Conservation (phyloP, 37 sponge, comb jelly and placozoan species). For the Bolinopsis microptera region DNA sequence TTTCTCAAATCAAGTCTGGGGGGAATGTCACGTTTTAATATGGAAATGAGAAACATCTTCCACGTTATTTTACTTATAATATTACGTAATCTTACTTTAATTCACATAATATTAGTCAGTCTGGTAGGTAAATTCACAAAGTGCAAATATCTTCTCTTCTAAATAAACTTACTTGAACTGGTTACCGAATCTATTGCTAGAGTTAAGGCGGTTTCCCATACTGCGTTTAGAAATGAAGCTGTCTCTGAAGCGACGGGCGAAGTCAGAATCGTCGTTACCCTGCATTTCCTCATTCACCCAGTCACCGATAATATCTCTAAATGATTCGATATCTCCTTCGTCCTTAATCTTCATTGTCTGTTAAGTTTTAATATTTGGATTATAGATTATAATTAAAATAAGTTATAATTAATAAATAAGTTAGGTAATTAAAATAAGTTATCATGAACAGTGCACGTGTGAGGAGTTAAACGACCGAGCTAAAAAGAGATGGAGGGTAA, state of each 20-base stretch:
- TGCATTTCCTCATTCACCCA: conserved; percentile 1
- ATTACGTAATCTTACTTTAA: no score
- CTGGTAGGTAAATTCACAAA: not conserved
- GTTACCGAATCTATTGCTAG: not conserved
- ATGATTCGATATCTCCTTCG: conserved; percentile 26
- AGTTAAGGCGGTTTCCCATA: not conserved
- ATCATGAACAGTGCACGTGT: no score
- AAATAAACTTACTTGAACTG: conserved; percentile 3
- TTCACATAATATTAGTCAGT: no score
- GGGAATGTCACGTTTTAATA: not conserved
- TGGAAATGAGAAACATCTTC: no score
- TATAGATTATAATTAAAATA: no score
- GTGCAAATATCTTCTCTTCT: not conserved
- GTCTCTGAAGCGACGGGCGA: conserved; percentile 20
- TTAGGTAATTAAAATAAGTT: not conserved
- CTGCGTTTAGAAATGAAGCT: conserved; percentile 8
- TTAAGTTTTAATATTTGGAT: not conserved
- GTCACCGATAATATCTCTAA: not conserved
- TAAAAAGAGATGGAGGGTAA: no score
- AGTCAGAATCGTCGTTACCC: not conserved
- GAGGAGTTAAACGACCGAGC: no score
- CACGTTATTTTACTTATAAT: not conserved
- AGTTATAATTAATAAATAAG: not conserved
- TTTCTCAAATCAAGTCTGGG: not conserved
- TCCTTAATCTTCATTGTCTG: conserved; percentile 16